These are phyloP conservation scores for Emydoidea blandingii DNA, from an alignment of 2,797 vertebrate species.

Conservation along the genomic window DNA sequence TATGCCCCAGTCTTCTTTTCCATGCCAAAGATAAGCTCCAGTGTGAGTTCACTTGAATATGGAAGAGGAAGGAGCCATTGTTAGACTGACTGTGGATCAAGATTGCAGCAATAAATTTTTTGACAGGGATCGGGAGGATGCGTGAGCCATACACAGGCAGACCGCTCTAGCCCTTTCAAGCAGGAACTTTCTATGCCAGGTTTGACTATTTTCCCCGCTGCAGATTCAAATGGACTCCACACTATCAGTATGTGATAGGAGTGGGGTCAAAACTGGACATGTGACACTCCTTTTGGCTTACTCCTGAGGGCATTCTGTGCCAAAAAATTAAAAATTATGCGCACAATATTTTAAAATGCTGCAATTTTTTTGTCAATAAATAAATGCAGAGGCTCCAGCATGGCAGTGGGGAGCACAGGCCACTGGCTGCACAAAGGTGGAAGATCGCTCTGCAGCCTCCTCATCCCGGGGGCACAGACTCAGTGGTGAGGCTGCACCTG, in stretches of 20 bases:
- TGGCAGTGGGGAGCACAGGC: too few species aligned
- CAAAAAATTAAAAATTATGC: too few species aligned
- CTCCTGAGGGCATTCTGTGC: too few species aligned
- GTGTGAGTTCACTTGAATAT: background rate
- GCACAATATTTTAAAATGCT: too few species aligned
- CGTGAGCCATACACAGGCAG: too few species aligned
- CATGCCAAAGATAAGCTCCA: background rate
- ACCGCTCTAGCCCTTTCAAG: background rate
- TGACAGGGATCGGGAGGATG: background rate
- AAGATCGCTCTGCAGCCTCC: too few species aligned
- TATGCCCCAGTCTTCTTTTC: background rate
- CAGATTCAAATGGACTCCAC: accelerated
- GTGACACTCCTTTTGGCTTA: accelerated
- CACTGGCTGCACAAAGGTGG: too few species aligned
- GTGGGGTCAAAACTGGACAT: background rate
- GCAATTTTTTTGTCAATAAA: too few species aligned
- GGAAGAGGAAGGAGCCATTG: background rate
- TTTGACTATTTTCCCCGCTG: background rate
- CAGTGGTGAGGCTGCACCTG: too few species aligned
- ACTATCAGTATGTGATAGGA: accelerated
- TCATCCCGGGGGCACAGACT: too few species aligned
- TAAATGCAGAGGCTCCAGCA: too few species aligned
- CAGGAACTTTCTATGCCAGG: background rate
- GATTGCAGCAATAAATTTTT: background rate
- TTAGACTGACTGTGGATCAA: background rate